Base-by-base conservation (phyloP, 2,797 vertebrate genomes). In the Centroberyx gerrardi region DNA sequence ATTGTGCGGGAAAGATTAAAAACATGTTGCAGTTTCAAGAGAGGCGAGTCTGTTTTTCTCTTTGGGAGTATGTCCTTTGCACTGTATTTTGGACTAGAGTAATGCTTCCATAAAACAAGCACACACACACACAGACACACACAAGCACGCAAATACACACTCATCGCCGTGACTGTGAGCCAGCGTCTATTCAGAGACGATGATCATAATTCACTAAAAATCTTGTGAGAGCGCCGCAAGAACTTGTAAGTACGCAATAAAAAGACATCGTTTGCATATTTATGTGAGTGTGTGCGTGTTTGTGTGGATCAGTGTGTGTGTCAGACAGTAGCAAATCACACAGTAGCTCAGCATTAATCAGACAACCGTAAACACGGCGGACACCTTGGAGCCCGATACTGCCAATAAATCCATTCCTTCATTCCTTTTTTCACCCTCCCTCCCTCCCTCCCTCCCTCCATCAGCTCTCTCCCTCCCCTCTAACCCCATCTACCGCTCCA, bases 271-370 rank as follows among this genome's bases (percentile, higher is more conserved):
- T 58, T 62, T 72, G 59, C 74, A 75, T 72, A 49, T 17, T 58
- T 40, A 64, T 62, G 63, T 22, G 51, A 22, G 15, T 54, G 59
- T 62, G 28, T 68, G 27, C 36, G 71, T 55, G 33, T 55, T 31
- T 59, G 56, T 36, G 48, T 28, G 56, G 56, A 10, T 49, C 3
- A 14, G 28, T 51, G 33, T 46, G 17, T 12, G 13, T 22, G 33
- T n/a, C 17, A 61, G 27, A 68, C 64, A 68, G 72, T 46, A 18
- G 65, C 27, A 62, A 44, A 54, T 61, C 29, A 44, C 67, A 38
- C 65, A 48, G 76, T 14, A 73, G 83, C 66, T 77, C 28, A 3
- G 60, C 54, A 70, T 82, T 68, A 83, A 81, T 87, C 74, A 86
- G 62, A 74, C 5, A 4, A n/a, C 54, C 14, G 42, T 82, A 86